phyloP scores from a whole-genome alignment of 2,797 vertebrate species.

The Ateles fusciceps region DNA sequence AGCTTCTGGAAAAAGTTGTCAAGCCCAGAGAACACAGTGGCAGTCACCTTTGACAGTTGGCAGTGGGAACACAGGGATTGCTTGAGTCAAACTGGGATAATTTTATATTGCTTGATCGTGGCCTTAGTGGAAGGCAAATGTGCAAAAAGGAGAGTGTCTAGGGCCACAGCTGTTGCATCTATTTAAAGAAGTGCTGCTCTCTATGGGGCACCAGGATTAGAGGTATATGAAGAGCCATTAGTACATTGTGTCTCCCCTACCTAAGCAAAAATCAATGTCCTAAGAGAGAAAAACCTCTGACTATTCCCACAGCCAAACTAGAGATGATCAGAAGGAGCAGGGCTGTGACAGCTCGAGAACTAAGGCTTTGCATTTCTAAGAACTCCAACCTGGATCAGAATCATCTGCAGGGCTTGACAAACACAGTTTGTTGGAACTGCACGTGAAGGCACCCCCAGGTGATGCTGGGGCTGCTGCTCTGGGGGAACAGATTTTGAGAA shows the following conservation, averaged over 20 bases:
- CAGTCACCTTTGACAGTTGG: background rate
- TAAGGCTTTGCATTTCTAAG: background rate
- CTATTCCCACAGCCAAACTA: background rate
- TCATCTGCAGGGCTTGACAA: background rate
- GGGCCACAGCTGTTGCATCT: background rate
- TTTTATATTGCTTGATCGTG: background rate
- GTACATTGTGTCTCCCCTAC: rapidly evolving
- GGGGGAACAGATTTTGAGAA: background rate
- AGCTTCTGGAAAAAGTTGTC: background rate
- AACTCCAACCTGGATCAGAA: background rate
- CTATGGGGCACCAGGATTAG: rapidly evolving
- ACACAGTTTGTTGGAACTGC: background rate
- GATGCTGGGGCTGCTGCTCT: background rate
- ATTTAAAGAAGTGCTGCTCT: background rate
- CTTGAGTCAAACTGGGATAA: background rate
- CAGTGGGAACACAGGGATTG: background rate
- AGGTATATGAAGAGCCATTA: rapidly evolving
- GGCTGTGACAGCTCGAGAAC: background rate
- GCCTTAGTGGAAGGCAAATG: background rate
- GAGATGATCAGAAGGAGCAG: background rate
- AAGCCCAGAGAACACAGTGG: background rate
- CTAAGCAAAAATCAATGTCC: rapidly evolving
- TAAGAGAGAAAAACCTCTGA: background rate
- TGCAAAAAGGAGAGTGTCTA: background rate
- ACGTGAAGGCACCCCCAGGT: background rate